Percentiles rank a stretch among this genome's conserved stretches.
Evolutionary conservation across 2,888 invertebrate genomes (phyloP).

Genomic region (Orgyia antiqua): DNA sequence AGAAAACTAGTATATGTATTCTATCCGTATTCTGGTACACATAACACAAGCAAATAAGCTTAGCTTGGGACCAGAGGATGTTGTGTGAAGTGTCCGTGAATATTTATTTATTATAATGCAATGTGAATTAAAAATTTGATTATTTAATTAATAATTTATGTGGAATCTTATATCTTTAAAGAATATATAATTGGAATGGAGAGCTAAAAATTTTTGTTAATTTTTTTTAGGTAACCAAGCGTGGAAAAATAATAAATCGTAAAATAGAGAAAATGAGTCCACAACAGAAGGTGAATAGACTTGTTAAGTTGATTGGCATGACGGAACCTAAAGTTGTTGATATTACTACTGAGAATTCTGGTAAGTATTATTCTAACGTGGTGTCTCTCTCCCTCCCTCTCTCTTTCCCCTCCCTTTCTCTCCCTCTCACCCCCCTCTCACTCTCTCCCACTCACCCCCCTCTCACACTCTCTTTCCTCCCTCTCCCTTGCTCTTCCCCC

Average conservation of each 20-base stretch:
- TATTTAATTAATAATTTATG: too few species aligned
- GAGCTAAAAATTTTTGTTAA: too few species aligned
- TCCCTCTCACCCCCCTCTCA: neutral
- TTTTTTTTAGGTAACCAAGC: conserved; percentile 54
- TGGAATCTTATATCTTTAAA: too few species aligned
- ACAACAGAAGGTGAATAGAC: conserved; percentile 85
- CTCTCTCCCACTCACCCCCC: neutral
- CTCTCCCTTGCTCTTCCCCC: neutral
- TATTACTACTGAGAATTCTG: conserved; percentile 86
- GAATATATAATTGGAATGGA: too few species aligned
- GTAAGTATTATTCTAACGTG: too few species aligned
- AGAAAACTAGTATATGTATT: too few species aligned
- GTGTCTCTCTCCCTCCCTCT: neutral
- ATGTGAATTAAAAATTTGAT: too few species aligned
- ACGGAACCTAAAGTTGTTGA: conserved; percentile 95
- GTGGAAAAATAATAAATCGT: conserved; percentile 68
- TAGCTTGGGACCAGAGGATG: too few species aligned
- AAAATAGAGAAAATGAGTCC: conserved; percentile 82
- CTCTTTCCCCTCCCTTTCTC: neutral
- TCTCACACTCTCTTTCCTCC: neutral
- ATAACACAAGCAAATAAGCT: too few species aligned
- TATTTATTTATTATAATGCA: too few species aligned
- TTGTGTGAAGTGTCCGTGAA: too few species aligned
- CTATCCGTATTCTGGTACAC: too few species aligned
- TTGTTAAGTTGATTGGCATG: conserved; percentile 90